These are phyloP conservation scores for Adelognathus sp. DNA, from an alignment of 2,888 invertebrate genomes.

Conservation along the genomic window DNA sequence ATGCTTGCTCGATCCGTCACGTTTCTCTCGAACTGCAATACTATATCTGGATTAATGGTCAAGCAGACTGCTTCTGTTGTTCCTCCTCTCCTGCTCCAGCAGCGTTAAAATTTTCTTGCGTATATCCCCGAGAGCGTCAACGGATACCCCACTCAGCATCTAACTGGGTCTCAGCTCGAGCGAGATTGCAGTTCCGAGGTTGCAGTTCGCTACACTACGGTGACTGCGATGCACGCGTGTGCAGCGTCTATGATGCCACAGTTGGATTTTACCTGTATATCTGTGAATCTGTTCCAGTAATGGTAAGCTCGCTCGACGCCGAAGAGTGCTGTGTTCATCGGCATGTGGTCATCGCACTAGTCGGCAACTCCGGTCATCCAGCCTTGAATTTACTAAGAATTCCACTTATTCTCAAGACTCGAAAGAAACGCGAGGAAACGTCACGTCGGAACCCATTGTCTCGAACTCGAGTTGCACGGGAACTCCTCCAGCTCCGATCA, in stretches of 20 bases:
- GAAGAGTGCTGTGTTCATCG: neutral
- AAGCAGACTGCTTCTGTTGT: conserved; percentile 6
- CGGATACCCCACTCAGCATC: conserved; percentile 34
- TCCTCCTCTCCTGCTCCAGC: neutral
- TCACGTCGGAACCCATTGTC: no score
- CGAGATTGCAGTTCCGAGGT: neutral
- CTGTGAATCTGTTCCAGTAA: neutral
- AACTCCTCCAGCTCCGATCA: no score
- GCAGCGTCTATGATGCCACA: neutral
- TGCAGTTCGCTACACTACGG: conserved; percentile 1
- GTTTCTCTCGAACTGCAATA: conserved; percentile 29
- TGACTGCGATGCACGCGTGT: neutral
- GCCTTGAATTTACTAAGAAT: conserved; percentile 55
- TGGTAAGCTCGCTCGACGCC: conserved; percentile 3
- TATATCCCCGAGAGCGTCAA: neutral
- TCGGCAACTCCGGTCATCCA: conserved; percentile 61
- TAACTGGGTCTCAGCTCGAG: conserved; percentile 35
- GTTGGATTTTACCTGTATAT: neutral
- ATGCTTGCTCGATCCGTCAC: no score
- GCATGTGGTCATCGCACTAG: conserved; percentile 20
- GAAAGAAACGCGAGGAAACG: neutral
- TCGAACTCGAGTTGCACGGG: no score
- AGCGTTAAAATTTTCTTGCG: conserved; percentile 19
- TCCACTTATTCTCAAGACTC: conserved; percentile 9
- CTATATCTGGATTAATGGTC: conserved; percentile 45